Conservation (phyloP, 2,888 invertebrate genomes). For the Dioctria linearis region DNA sequence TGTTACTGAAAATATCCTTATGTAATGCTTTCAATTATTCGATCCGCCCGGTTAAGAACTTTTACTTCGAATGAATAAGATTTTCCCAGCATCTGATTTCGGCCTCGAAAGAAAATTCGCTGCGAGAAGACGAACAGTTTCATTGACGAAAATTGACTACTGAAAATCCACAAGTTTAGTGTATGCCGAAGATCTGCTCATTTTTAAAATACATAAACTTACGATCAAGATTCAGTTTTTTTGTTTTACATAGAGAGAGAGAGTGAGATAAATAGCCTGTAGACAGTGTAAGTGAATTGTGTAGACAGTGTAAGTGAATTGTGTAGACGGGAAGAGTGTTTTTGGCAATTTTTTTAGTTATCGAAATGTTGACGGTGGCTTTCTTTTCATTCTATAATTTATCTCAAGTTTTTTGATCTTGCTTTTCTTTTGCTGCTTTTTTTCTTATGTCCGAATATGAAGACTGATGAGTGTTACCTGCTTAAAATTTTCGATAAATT, state of each 20-base stretch:
- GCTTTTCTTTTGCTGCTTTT: background rate
- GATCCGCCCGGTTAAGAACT: slow-evolving; percentile 40
- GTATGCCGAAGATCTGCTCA: background rate
- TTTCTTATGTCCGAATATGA: background rate
- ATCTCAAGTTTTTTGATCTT: background rate
- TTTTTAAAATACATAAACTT: background rate
- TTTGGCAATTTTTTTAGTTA: background rate
- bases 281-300: background rate
- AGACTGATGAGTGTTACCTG: background rate
- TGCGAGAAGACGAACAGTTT: slow-evolving; percentile 53
- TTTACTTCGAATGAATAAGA: slow-evolving; percentile 46
- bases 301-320: too few relatives aligned
- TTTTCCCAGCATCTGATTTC: slow-evolving; percentile 30
- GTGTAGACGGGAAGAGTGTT: background rate
- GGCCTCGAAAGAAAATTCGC: slow-evolving; percentile 21
- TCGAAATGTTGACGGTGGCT: background rate
- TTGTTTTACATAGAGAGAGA: background rate
- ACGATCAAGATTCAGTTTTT: background rate
- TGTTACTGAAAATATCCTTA: slow-evolving; percentile 8
- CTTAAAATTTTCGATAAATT: background rate
- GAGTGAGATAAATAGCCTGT: too few relatives aligned
- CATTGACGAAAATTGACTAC: slow-evolving; percentile 56
- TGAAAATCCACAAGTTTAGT: slow-evolving; percentile 25
- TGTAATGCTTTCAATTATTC: slow-evolving; percentile 9
- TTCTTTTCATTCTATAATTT: background rate